Conservation (phyloP, 2,888 invertebrate genomes). For the Caenorhabditis plicata region DNA sequence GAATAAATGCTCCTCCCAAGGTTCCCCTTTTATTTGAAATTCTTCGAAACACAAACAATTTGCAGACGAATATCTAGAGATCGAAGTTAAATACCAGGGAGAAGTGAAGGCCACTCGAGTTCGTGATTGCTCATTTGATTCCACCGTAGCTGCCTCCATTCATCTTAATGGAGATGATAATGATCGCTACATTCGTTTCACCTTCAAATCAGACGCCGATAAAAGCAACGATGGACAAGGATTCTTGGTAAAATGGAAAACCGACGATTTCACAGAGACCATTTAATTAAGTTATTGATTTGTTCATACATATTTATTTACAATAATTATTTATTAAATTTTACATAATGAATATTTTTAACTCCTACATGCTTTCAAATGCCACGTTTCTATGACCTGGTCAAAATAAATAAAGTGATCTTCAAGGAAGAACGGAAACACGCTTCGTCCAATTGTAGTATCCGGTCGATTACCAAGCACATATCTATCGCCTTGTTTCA, state of each 20-base stretch:
- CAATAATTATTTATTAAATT: no score
- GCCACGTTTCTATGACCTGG: conserved; percentile 13
- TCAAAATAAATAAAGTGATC: conserved; percentile 26
- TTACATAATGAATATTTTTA: no score
- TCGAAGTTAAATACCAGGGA: conserved; percentile 11
- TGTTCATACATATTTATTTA: neutral
- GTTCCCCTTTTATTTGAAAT: no score
- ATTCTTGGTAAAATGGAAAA: conserved; percentile 50
- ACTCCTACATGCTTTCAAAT: conserved; percentile 9
- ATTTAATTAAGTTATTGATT: neutral
- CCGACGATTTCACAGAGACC: conserved; percentile 32
- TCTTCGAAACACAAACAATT: no score
- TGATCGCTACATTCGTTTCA: conserved; percentile 21
- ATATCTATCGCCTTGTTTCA: conserved; percentile 9
- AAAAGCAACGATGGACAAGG: conserved; percentile 52
- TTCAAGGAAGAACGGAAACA: conserved; percentile 21
- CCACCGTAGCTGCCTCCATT: conserved; percentile 4
- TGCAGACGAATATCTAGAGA: conserved; percentile 32
- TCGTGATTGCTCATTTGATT: conserved; percentile 28
- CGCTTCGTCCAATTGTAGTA: conserved; percentile 9
- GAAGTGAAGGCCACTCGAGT: conserved; percentile 3
- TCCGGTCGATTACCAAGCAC: conserved; percentile 14
- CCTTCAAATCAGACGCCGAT: conserved; percentile 41
- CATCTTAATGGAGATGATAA: neutral
- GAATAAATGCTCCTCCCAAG: conserved; percentile 12